phyloP scores from a whole-genome alignment of 2,797 vertebrate species.

The Poeciliopsis presidionis region DNA sequence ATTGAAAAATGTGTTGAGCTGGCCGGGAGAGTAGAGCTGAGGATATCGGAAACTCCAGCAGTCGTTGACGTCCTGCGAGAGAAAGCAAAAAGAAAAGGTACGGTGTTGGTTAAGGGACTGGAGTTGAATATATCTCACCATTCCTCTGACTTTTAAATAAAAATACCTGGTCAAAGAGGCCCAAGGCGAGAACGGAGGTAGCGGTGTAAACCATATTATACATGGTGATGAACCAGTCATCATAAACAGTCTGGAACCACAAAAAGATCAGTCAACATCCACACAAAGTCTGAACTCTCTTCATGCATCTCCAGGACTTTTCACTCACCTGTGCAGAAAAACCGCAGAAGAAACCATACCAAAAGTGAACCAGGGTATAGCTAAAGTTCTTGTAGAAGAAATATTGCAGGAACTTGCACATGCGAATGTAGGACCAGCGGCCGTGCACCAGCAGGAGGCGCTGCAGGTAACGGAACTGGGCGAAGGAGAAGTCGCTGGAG shows the following conservation, averaged over 20 bases:
- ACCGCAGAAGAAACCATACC: constrained; percentile 95
- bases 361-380: constrained; percentile 94
- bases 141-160: background rate
- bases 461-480: constrained; percentile 94
- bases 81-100: background rate
- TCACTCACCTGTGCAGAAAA: constrained; percentile 94
- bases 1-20: constrained; percentile 90
- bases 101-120: background rate
- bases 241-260: constrained; percentile 87
- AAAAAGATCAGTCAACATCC: background rate
- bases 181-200: constrained; percentile 90
- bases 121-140: background rate
- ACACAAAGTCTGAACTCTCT: background rate
- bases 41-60: constrained; percentile 91
- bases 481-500: constrained; percentile 91
- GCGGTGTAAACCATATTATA: constrained; percentile 95
- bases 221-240: constrained; percentile 92
- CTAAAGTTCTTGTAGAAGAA: constrained; percentile 99
- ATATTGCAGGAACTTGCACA: constrained; percentile 94
- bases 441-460: constrained; percentile 94
- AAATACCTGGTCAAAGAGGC: constrained; percentile 94
- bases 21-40: constrained; percentile 90
- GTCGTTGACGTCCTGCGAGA: constrained; percentile 89
- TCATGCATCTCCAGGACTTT: background rate
- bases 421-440: constrained; percentile 95